Evolutionary conservation across 2,797 vertebrate species (phyloP).

Genomic region (Falco naumanni): DNA sequence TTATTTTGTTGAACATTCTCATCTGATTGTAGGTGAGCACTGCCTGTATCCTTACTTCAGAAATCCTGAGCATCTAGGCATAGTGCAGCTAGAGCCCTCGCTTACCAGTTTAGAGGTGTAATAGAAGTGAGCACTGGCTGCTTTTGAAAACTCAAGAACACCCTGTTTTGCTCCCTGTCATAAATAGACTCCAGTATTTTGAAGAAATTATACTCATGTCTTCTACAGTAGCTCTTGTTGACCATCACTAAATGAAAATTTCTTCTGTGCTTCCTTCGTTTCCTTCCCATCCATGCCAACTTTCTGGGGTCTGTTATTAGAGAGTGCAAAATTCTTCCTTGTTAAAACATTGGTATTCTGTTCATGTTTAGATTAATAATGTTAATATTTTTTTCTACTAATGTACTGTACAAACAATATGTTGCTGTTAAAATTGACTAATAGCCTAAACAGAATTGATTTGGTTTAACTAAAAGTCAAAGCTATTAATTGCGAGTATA

Average conservation of each 20-base stretch:
- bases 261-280: background rate
- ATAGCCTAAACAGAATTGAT: background rate
- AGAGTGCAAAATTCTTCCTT: background rate
- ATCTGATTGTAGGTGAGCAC: background rate
- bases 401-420: background rate
- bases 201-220: background rate
- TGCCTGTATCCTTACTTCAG: background rate
- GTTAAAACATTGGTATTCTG: background rate
- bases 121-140: background rate
- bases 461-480: conserved; percentile 7
- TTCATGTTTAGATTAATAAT: background rate
- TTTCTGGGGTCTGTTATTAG: background rate
- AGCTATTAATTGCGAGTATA: background rate
- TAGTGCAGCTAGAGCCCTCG: background rate
- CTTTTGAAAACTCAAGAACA: background rate
- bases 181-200: background rate
- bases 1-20: background rate
- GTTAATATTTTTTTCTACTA: background rate
- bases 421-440: background rate
- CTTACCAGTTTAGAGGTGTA: background rate
- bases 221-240: background rate
- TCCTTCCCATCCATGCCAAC: background rate
- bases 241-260: background rate
- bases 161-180: background rate
- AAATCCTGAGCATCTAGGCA: too few species aligned